phyloP scores from a whole-genome alignment of 37 sponge, comb jelly and placozoan species.

The Chondrilla cf. caribensis region DNA sequence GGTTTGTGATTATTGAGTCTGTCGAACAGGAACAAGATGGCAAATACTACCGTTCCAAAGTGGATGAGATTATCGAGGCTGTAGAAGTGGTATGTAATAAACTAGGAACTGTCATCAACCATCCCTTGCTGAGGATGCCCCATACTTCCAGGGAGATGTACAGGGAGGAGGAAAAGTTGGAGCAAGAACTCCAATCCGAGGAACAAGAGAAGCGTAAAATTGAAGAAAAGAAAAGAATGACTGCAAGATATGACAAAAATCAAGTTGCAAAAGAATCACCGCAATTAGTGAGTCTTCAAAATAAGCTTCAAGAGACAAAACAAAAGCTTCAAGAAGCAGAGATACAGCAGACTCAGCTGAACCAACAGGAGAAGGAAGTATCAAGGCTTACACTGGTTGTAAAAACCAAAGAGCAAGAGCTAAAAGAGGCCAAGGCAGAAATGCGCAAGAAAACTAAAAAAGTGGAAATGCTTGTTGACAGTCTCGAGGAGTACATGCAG shows the following conservation, averaged over 20 bases:
- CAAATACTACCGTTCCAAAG: background rate
- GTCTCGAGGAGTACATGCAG: background rate
- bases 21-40: background rate
- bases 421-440: background rate
- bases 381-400: background rate
- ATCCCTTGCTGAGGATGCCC: background rate
- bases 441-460: background rate
- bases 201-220: too few species aligned
- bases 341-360: background rate
- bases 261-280: too few species aligned
- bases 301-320: too few species aligned
- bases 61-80: background rate
- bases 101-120: background rate
- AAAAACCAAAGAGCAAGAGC: background rate
- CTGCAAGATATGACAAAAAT: too few species aligned
- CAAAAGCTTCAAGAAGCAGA: too few species aligned
- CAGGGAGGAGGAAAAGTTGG: too few species aligned
- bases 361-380: background rate
- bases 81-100: background rate
- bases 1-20: slow-evolving; percentile 14
- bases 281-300: too few species aligned
- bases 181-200: too few species aligned
- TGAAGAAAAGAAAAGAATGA: too few species aligned
- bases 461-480: background rate
- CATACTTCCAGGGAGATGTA: background rate